phyloP scores from a whole-genome alignment of 2,113 vertebrate genomes.

The Gymnogyps californianus region DNA sequence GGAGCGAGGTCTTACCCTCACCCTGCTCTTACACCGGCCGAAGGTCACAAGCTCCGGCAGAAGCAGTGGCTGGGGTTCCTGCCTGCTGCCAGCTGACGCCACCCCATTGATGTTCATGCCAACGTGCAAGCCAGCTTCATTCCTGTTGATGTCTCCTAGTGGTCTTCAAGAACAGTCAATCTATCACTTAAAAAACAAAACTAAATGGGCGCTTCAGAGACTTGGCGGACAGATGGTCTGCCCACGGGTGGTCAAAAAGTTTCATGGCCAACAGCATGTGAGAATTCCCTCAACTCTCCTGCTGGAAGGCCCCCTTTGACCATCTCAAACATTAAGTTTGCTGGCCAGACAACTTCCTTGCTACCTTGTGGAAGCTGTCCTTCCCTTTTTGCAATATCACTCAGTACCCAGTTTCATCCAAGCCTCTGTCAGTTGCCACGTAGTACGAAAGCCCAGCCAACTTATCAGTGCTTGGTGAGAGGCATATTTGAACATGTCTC shows the following conservation, averaged over 20 bases:
- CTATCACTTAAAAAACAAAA: not conserved
- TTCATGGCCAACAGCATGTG: fast-evolving
- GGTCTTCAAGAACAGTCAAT: not conserved
- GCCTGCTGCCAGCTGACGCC: not conserved
- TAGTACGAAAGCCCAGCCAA: not conserved
- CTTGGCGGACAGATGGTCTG: not conserved
- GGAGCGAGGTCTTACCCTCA: not conserved
- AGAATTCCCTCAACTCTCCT: not conserved
- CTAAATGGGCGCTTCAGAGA: not conserved
- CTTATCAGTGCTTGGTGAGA: not conserved
- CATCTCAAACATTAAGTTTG: fast-evolving
- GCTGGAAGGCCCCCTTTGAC: not conserved
- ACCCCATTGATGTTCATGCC: not conserved
- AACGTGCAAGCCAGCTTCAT: not conserved
- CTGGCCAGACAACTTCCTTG: not conserved
- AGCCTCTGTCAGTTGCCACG: not conserved
- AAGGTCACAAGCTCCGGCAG: not conserved
- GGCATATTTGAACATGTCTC: not conserved
- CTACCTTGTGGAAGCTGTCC: not conserved
- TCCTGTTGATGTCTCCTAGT: not conserved
- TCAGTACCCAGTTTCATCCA: not conserved
- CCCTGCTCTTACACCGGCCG: not conserved
- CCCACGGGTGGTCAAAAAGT: not conserved
- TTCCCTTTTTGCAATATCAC: not conserved
- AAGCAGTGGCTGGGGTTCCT: not conserved